A percentile compares a stretch with the other conserved stretches of the same genome.
Conservation (phyloP, 2,888 invertebrate species). For the Dicyrtomina minuta region DNA sequence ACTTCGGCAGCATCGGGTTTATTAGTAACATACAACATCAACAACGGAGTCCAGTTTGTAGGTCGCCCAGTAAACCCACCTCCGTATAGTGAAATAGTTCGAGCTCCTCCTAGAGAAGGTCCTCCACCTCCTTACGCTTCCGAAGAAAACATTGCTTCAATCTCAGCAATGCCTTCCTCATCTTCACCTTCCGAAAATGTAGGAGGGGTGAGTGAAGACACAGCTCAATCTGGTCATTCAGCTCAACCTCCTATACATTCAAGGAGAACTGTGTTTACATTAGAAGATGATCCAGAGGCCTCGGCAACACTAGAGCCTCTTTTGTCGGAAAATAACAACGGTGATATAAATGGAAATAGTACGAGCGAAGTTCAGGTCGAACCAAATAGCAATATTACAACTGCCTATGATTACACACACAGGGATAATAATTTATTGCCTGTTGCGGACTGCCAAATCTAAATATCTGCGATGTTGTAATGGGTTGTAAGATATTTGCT, state of each 20-base stretch:
- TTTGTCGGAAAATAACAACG: constrained; percentile 39
- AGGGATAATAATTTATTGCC: too few species aligned
- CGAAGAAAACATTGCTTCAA: constrained; percentile 52
- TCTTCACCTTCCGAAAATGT: not conserved
- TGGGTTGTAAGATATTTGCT: too few species aligned
- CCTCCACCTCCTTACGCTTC: constrained; percentile 61
- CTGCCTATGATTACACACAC: too few species aligned
- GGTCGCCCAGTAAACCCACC: constrained; percentile 58
- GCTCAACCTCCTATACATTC: not conserved
- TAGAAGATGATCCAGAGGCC: constrained; percentile 32
- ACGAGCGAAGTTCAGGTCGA: constrained; percentile 33
- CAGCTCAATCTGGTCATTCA: not conserved
- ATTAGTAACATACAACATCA: constrained; percentile 58
- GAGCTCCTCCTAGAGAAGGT: constrained; percentile 57
- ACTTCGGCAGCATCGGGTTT: constrained; percentile 53
- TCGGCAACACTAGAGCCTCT: constrained; percentile 33
- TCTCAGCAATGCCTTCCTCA: constrained; percentile 15
- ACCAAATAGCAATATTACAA: constrained; percentile 32
- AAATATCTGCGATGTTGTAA: too few species aligned
- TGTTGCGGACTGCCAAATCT: too few species aligned
- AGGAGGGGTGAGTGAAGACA: not conserved
- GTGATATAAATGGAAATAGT: constrained; percentile 42
- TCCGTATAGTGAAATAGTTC: constrained; percentile 57
- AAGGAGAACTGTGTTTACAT: constrained; percentile 19
- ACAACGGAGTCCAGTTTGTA: constrained; percentile 58